A percentile compares a stretch with the other conserved stretches of the same genome.
phyloP scores from a whole-genome alignment of 1,140 invertebrate species.

The Lepidotrigona ventralis region DNA sequence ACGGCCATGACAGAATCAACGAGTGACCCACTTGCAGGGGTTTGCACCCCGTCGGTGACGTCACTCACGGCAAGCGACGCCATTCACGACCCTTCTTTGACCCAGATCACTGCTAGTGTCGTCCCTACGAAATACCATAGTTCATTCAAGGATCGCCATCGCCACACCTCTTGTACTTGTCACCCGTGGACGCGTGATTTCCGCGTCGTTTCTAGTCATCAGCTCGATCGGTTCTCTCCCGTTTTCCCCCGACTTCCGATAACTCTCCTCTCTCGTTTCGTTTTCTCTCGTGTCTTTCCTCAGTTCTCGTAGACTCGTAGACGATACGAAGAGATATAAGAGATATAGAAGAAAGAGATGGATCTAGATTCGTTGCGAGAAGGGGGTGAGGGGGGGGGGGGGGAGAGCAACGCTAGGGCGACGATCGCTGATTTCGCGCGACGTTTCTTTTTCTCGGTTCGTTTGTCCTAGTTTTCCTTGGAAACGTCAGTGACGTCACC shows the following conservation, averaged over 20 bases:
- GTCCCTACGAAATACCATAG: conserved; percentile 66
- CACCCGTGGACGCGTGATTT: not conserved
- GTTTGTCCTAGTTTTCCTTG: conserved; percentile 71
- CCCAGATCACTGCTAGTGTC: conserved; percentile 48
- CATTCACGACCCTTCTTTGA: conserved; percentile 66
- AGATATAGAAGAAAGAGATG: not conserved
- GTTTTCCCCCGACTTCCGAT: rapidly evolving
- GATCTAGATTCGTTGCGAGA: not conserved
- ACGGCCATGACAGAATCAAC: conserved; percentile 66
- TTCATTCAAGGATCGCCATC: conserved; percentile 60
- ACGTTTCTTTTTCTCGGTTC: conserved; percentile 37
- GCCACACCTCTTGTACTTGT: not conserved
- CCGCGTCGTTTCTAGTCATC: not conserved
- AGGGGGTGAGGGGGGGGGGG: rapidly evolving
- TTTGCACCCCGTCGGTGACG: conserved; percentile 61
- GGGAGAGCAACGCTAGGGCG: not conserved
- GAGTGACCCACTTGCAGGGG: conserved; percentile 63
- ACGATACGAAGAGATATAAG: no score
- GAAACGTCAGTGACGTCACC: conserved; percentile 72
- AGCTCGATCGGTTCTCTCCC: not conserved
- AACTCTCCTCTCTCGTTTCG: not conserved
- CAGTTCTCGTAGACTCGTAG: no score
- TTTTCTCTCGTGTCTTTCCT: no score
- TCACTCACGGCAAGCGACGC: conserved; percentile 58
- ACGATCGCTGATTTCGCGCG: conserved; percentile 1